These are phyloP conservation scores for Pogonomyrmex californicus DNA, from an alignment of 1,140 invertebrate genomes.

Conservation along the genomic window DNA sequence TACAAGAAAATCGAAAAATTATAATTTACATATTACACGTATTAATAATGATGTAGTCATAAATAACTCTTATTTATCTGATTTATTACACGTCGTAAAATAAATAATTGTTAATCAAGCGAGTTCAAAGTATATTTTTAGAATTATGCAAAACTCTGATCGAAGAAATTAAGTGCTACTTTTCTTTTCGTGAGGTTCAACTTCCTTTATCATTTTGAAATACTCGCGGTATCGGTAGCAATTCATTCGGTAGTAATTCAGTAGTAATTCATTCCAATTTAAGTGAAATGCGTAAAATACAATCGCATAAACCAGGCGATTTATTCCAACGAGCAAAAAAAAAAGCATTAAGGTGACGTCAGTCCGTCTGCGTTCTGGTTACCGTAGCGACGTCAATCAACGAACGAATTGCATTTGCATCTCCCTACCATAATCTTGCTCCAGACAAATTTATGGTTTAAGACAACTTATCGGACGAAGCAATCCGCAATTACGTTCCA, in stretches of 20 bases:
- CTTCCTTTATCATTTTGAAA: background rate
- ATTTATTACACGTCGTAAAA: background rate
- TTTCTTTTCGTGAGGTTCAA: background rate
- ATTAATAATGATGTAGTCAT: background rate
- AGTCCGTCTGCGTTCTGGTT: constrained; percentile 62
- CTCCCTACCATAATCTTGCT: constrained; percentile 39
- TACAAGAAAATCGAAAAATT: background rate
- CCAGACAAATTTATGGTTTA: constrained; percentile 48
- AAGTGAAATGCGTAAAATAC: constrained; percentile 32
- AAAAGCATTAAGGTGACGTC: constrained; percentile 61
- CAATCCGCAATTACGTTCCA: constrained; percentile 60
- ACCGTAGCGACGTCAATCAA: constrained; percentile 76
- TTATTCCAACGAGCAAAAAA: constrained; percentile 17
- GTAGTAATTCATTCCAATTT: constrained; percentile 11
- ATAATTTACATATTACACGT: background rate
- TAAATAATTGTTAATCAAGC: background rate
- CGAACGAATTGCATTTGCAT: constrained; percentile 80
- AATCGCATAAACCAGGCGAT: constrained; percentile 17
- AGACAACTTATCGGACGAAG: constrained; percentile 68
- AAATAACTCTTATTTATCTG: background rate
- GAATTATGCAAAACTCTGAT: background rate
- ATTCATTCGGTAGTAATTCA: constrained; percentile 19
- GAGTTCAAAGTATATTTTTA: background rate
- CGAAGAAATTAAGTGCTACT: background rate
- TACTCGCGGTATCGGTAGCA: background rate